These are phyloP conservation scores for Pteruthius melanotis DNA, from an alignment of 2,113 vertebrate genomes.

Conservation along the genomic window DNA sequence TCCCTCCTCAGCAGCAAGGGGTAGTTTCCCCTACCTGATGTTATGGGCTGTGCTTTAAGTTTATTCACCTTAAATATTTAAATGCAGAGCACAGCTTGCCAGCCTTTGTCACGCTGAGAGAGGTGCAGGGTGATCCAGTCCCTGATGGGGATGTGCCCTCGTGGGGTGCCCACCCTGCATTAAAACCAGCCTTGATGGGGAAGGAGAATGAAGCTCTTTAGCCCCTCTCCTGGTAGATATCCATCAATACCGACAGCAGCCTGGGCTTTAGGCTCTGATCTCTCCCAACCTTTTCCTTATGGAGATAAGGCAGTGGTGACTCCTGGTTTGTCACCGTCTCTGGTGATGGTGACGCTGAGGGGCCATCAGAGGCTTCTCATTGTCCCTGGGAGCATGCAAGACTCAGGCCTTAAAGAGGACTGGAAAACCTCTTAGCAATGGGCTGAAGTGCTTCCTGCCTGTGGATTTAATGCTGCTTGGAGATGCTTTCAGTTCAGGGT, in stretches of 20 bases:
- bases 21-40: neutral
- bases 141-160: neutral
- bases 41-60: neutral
- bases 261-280: neutral
- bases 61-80: neutral
- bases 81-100: neutral
- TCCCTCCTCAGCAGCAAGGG: neutral
- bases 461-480: neutral
- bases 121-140: neutral
- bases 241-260: neutral
- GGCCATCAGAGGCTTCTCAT: neutral
- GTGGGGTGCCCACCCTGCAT: neutral
- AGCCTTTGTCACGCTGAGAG: neutral
- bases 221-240: neutral
- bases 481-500: neutral
- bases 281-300: accelerated
- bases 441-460: neutral
- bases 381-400: neutral
- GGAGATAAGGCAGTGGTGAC: neutral
- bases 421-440: neutral
- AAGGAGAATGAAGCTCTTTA: neutral
- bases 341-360: neutral
- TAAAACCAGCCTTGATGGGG: neutral
- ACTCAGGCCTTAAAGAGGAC: neutral
- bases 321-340: neutral